These are phyloP conservation scores for Rhyacophila brunnea DNA, from an alignment of 1,140 invertebrate species.

Conservation along the genomic window DNA sequence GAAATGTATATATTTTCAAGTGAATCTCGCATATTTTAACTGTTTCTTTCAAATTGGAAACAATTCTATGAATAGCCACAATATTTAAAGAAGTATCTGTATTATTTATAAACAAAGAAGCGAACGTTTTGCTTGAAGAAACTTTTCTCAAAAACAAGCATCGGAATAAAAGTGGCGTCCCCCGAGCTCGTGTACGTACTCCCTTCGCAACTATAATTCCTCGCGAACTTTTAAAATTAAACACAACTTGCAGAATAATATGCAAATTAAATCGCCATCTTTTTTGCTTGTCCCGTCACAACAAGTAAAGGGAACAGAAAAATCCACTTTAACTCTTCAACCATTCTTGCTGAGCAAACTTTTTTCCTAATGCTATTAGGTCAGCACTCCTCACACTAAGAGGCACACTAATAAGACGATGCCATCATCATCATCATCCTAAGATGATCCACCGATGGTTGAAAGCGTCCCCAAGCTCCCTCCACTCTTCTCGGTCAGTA, in stretches of 20 bases:
- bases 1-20: too few species aligned
- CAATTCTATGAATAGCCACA: too few species aligned
- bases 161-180: conserved; percentile 31
- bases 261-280: conserved; percentile 33
- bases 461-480: too few species aligned
- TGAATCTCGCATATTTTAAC: too few species aligned
- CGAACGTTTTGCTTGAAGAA: conserved; percentile 5
- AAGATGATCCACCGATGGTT: too few species aligned
- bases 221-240: conserved; percentile 34
- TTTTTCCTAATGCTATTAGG: conserved; percentile 26
- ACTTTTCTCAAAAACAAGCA: conserved; percentile 27
- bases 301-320: conserved; percentile 21
- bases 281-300: conserved; percentile 28
- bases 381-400: too few species aligned
- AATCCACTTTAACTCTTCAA: conserved; percentile 18
- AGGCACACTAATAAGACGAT: too few species aligned
- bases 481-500: too few species aligned
- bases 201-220: conserved; percentile 34
- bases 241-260: conserved; percentile 35
- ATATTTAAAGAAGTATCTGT: too few species aligned
- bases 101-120: too few species aligned
- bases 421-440: too few species aligned
- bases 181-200: conserved; percentile 5
- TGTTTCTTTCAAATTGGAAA: too few species aligned
- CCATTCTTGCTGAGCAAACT: conserved; percentile 17